A percentile compares a stretch with the other conserved stretches of the same genome.
Evolutionary conservation across 1,140 invertebrate species (phyloP).

Genomic region (Chrysoperla carnea): DNA sequence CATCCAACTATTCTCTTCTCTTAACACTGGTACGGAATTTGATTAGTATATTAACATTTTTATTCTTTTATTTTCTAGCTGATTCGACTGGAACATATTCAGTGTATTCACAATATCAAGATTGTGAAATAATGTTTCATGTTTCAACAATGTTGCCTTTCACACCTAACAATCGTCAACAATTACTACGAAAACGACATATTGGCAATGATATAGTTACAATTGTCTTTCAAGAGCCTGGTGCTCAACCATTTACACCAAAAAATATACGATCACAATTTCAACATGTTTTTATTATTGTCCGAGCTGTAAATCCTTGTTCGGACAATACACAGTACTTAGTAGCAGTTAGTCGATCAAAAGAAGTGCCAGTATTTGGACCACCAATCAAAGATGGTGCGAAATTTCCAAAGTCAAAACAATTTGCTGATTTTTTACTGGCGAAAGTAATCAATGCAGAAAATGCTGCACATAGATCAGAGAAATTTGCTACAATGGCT

Average conservation of each 20-base stretch:
- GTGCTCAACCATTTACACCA: conserved; percentile 81
- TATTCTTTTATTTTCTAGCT: conserved; percentile 30
- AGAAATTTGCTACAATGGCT: conserved; percentile 96
- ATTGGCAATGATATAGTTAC: conserved; percentile 95
- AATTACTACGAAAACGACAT: conserved; percentile 78
- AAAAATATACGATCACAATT: conserved; percentile 88
- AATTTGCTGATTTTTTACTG: conserved; percentile 83
- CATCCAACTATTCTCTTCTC: no score
- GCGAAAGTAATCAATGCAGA: conserved; percentile 97
- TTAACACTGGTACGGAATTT: background rate
- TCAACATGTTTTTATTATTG: conserved; percentile 95
- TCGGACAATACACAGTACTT: conserved; percentile 80
- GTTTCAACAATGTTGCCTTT: conserved; percentile 87
- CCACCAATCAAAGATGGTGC: conserved; percentile 75
- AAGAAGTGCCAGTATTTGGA: conserved; percentile 91
- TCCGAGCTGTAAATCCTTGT: conserved; percentile 77
- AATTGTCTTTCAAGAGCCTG: conserved; percentile 92
- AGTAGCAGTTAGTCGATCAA: conserved; percentile 82
- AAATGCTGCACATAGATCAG: conserved; percentile 87
- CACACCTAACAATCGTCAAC: conserved; percentile 80
- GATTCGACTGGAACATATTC: conserved; percentile 79
- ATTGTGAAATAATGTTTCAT: conserved; percentile 86
- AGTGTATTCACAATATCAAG: conserved; percentile 67
- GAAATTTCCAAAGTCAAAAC: conserved; percentile 71
- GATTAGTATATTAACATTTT: conserved; percentile 2